These are phyloP conservation scores for Catagonus wagneri DNA, from an alignment of 2,113 vertebrate genomes.

Conservation along the genomic window DNA sequence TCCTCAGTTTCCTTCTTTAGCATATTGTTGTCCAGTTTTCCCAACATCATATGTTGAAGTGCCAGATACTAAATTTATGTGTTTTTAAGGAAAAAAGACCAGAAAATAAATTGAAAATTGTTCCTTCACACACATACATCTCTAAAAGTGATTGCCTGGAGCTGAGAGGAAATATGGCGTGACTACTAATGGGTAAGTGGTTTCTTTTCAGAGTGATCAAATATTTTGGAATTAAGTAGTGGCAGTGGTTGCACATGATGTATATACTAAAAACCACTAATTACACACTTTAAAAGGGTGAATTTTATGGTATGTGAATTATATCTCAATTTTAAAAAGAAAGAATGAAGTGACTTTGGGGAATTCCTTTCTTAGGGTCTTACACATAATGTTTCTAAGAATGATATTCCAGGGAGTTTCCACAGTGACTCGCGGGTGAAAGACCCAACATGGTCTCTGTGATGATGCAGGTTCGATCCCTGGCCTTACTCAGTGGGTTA, in stretches of 20 bases:
- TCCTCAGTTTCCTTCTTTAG: background rate
- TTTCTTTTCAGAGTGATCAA: background rate
- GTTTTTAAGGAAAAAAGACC: background rate
- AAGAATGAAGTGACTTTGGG: background rate
- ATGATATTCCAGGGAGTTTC: background rate
- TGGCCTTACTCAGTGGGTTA: too few species aligned
- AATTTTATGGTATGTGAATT: background rate
- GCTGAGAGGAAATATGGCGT: background rate
- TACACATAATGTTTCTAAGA: background rate
- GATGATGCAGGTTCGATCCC: too few species aligned
- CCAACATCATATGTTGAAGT: background rate
- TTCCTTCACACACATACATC: background rate
- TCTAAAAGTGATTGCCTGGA: background rate
- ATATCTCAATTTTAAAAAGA: constrained; percentile 28
- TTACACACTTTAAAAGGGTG: background rate
- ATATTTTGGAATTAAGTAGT: background rate
- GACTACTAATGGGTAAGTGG: background rate
- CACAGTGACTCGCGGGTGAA: too few species aligned
- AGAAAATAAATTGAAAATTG: constrained; percentile 4
- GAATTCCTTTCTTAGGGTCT: constrained; percentile 6
- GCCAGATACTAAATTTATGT: background rate
- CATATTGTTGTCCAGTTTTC: background rate
- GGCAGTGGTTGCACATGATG: background rate
- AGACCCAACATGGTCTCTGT: too few species aligned
- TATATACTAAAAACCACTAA: background rate